Base-by-base conservation (phyloP, 2,797 vertebrate genomes). In the Carduelis carduelis region DNA sequence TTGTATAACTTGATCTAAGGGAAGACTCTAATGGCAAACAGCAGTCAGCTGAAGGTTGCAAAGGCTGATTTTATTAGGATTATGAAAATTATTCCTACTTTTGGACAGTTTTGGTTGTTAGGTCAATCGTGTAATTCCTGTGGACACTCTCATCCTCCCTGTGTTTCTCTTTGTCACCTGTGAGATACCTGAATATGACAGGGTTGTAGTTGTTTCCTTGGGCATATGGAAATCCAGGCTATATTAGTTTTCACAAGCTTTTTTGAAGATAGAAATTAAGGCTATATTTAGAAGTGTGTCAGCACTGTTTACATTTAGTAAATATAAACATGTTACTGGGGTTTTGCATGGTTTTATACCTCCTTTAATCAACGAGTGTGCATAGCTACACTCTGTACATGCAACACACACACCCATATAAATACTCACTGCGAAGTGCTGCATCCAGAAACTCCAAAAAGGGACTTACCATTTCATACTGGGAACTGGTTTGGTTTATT, bases 1-100 rank as follows among this genome's bases (percentile, higher is more conserved):
- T 76, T 68, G 65, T 49, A 28, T 47, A 41, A 37, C 86, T 91
- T 96, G 91, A 93, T 94, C 81, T 72, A 63, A 97, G 95, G 89
- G 84, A 85, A 92, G 84, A 44, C 76, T 95, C 82, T 87, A 87
- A 89, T 90, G 92, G 89, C 87, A 96, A 95, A 79, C 79, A 95
- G 90, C 83, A 87, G 55, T 64, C 32, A 91, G 74, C 77, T 11
- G 18, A 83, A 57, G 41, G 41, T 41, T 93, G 77, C 83, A 69
- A 70, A 90, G 89, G 87, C 72, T 79, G 86, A 75, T 93, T 93
- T 92, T 87, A 53, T 79, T 57, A 55, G 56, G 60, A 76, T 74
- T 72, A n/a, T 72, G 37, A 43, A 77, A 89, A 39, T n/a, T 2
- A 10, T 32, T 79, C 10, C 16, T 47, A 9, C 20, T 56, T 82